A percentile compares a stretch with the other conserved stretches of the same genome.
Evolutionary conservation across 2,888 invertebrate genomes (phyloP).

Genomic region (Apomyelois bistriatella): DNA sequence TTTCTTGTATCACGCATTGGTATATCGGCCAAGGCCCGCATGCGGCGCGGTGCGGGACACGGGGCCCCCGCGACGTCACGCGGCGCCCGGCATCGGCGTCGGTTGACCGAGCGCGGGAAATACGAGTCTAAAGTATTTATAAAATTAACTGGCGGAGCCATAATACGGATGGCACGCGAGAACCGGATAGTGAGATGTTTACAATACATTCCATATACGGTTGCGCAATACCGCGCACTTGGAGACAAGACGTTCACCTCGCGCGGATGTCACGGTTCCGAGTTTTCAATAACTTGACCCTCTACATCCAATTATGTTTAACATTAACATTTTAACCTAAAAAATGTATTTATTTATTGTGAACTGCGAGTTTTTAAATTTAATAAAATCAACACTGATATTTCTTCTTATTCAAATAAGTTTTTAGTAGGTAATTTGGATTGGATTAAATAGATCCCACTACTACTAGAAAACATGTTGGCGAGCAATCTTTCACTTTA

Average conservation of each 20-base stretch:
- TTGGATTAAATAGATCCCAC: too few relatives aligned
- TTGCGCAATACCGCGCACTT: conserved; percentile 45
- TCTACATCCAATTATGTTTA: conserved; percentile 17
- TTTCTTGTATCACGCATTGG: conserved; percentile 31
- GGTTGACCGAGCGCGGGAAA: conserved; percentile 21
- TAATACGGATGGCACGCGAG: conserved; percentile 18
- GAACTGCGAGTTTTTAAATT: too few relatives aligned
- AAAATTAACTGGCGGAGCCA: conserved; percentile 1
- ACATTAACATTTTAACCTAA: not conserved
- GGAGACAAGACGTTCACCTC: conserved; percentile 32
- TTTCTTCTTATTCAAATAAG: too few relatives aligned
- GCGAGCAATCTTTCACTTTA: too few relatives aligned
- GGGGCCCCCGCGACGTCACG: conserved; percentile 32
- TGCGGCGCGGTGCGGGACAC: conserved; percentile 17
- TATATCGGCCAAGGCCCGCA: conserved; percentile 39
- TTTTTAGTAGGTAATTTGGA: too few relatives aligned
- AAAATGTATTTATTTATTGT: too few relatives aligned
- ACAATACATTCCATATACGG: conserved; percentile 50
- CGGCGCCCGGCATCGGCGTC: conserved; percentile 8
- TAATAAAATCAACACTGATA: too few relatives aligned
- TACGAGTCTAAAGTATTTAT: conserved; percentile 16
- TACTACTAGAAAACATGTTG: too few relatives aligned
- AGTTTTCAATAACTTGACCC: conserved; percentile 30
- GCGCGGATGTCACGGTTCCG: conserved; percentile 33
- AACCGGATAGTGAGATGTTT: conserved; percentile 46